Evolutionary conservation across 2,888 invertebrate species (phyloP), one percentile per base, ranked within the genome.

Genomic region (Philaethria dido): DNA sequence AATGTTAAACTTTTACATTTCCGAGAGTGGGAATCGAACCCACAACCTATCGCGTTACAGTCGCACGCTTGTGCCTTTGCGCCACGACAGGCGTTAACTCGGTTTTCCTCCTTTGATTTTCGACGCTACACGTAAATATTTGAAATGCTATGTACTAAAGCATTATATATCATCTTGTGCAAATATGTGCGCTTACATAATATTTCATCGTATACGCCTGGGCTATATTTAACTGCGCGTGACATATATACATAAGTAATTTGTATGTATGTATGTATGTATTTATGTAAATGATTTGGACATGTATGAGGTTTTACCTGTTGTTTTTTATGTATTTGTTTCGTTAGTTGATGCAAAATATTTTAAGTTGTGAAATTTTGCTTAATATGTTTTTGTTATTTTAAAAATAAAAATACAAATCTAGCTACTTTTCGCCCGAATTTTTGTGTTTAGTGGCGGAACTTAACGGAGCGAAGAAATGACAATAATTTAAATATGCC

Each of bases 41-140:
- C n/a, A n/a, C n/a, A n/a, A n/a, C n/a, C n/a, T n/a, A n/a, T n/a
- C n/a, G n/a, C n/a, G n/a, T n/a, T n/a, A n/a, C n/a, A n/a, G n/a
- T n/a, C n/a, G n/a, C n/a, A n/a, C n/a, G n/a, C n/a, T n/a, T n/a
- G n/a, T n/a, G n/a, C n/a, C n/a, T n/a, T n/a, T n/a, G n/a, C n/a
- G n/a, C n/a, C n/a, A 22, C 11, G 22, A 22, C 14, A 57, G 55
- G 42, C 16, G 22, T 16, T 5, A n/a, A 42, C 57, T 22, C 57
- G 42, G 42, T 57, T 57, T 42, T 57, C 57, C 57, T 57, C 57
- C 22, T 42, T 57, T 57, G 42, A 57, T 42, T 57, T 57, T 22
- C 4, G n/a, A 39, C 42, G 22, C 1, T n/a, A 42, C 22, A 55
- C 18, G 22, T 55, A 55, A 55, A 55, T 22, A 52, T 52, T 52